Evolutionary conservation across 2,888 invertebrate species (phyloP).

Genomic region (Machimus atricapillus): DNA sequence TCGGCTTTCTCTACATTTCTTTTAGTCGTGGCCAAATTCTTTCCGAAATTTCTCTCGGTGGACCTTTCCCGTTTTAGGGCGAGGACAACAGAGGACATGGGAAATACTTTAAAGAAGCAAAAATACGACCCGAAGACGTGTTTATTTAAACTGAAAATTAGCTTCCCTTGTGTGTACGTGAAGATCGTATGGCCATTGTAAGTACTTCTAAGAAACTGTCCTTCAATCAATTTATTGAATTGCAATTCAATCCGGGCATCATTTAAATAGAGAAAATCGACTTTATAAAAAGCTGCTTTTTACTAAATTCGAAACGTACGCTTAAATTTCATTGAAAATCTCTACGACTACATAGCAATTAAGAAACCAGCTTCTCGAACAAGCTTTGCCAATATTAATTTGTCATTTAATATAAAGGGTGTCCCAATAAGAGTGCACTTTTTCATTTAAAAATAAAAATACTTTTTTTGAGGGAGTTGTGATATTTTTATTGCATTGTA

Average conservation of each 20-base stretch:
- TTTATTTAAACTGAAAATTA: not conserved
- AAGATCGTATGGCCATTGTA: not conserved
- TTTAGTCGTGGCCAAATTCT: not conserved
- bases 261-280: not conserved
- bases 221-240: not conserved
- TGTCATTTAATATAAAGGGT: too few species aligned
- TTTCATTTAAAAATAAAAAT: too few species aligned
- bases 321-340: not conserved
- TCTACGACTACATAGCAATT: too few species aligned
- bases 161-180: not conserved
- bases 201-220: not conserved
- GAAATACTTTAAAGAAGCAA: not conserved
- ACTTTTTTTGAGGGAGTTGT: too few species aligned
- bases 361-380: too few species aligned
- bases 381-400: too few species aligned
- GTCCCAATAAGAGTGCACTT: too few species aligned
- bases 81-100: not conserved
- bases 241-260: not conserved
- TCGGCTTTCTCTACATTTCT: not conserved
- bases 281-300: not conserved
- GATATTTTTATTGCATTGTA: too few species aligned
- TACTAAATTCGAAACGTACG: not conserved
- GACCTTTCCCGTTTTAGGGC: not conserved
- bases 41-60: not conserved
- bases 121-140: not conserved